Evolutionary conservation across 1,140 invertebrate species (phyloP).

Genomic region (Drosophila eugracilis): DNA sequence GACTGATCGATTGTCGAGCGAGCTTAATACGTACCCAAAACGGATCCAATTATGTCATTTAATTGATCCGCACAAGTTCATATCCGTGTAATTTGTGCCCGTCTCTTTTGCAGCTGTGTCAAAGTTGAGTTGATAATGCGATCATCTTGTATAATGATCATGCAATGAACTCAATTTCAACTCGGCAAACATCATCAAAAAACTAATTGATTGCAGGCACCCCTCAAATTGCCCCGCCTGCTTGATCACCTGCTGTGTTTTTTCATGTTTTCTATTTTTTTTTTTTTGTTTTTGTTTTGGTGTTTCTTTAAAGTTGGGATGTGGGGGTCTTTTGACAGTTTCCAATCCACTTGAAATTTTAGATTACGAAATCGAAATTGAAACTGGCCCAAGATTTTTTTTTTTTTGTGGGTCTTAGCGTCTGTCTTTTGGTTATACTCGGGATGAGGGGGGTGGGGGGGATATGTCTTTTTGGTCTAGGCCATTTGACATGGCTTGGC

Average conservation of each 20-base stretch:
- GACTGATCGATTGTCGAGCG: constrained; percentile 5
- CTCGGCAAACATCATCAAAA: constrained; percentile 15
- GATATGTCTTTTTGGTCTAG: constrained; percentile 39
- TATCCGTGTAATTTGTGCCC: constrained; percentile 29
- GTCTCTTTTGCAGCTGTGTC: constrained; percentile 24
- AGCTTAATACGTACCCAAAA: constrained; percentile 8
- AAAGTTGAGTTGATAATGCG: constrained; percentile 50
- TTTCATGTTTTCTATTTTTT: constrained; percentile 4
- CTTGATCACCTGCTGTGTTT: constrained; percentile 40
- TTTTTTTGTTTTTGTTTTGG: neutral
- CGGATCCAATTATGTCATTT: constrained; percentile 43
- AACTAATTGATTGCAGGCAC: constrained; percentile 40
- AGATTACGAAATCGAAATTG: constrained; percentile 49
- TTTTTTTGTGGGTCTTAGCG: constrained; percentile 5
- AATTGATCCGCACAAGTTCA: constrained; percentile 42
- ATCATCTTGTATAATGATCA: constrained; percentile 47
- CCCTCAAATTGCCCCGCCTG: constrained; percentile 1
- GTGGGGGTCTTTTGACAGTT: constrained; percentile 36
- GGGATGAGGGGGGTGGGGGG: no score
- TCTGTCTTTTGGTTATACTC: constrained; percentile 4
- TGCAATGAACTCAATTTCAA: constrained; percentile 42
- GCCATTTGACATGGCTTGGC: constrained; percentile 75
- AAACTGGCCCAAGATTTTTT: constrained; percentile 17
- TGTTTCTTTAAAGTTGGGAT: neutral
- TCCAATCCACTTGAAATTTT: constrained; percentile 45